Evolutionary conservation across 2,888 invertebrate species (phyloP), one percentile per base, ranked within the genome.

Genomic region (Drosophila ustulata): DNA sequence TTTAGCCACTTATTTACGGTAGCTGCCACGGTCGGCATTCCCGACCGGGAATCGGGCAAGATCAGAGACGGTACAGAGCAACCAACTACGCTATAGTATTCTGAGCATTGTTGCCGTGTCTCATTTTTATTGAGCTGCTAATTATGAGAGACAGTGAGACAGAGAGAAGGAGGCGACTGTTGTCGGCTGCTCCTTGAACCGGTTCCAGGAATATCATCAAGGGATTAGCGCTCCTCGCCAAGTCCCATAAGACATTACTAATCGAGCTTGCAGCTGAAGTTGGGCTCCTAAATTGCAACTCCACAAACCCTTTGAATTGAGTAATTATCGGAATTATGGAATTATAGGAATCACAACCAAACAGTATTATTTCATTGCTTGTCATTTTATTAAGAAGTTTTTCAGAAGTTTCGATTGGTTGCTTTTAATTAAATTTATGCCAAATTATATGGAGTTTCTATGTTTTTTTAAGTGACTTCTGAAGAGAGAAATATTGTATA

Each of bases 101-200:
- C 70, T 83, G 74, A 53, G 58, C 55, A 70, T 66, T 64, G 66
- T 61, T 43, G 43, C 32, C 37, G 18, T 79, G 26, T 43, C n/a
- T 63, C 37, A 23, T 11, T 86, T 81, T 82, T 80, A 82, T 83
- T 78, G 63, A 11, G 34, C 87, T 86, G 82, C 87, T 82, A 82
- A 82, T 82, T 82, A 64, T 43, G 55, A 47, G 57, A 61, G 46
- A 61, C 46, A 50, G 37, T 11, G 57, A 61, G 46, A 61, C 46
- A 50, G 37, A n/a, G 58, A 53, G 39, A 49, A 18, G 18, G 43
- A 11, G 55, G 41, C 70, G 71, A 30, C 30, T 30, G 6, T 30
- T 30, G 30, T 30, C 30, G 30, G 59, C 50, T 2, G 32, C 30
- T 41, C 62, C 77, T 56, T 51, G 26, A 64, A 39, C 23, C 30